Evolutionary conservation across 1,140 invertebrate genomes (phyloP), one percentile per base, ranked within the genome.

Genomic region (Drosophila pruinosa): DNA sequence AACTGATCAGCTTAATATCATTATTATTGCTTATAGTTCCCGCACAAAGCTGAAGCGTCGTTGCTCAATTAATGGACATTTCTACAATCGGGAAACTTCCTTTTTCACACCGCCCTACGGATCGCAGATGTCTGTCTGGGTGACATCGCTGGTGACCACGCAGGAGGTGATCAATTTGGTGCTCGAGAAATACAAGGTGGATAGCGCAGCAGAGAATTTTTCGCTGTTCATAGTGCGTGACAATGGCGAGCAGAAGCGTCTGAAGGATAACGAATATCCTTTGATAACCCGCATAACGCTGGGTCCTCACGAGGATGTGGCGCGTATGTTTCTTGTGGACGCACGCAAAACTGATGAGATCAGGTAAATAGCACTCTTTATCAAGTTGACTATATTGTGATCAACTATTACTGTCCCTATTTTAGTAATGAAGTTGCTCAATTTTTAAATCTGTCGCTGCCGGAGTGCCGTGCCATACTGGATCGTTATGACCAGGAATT

Each of bases 61-160:
- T 58, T 97, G 96, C 72, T 97, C 96, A 0, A 97, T 97, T 24
- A 97, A 97, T 91, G 96, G 96, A 1, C 96, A 97, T 90, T 97
- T 95, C 91, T 97, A 97, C 85, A 96, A 97, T 91, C 93, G 96
- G 53, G 96, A 97, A 92, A 97, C 96, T 0, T 96, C 95, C 85
- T 96, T 97, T 64, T 97, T 97, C 78, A 97, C 96, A 2, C 96
- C 96, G 0, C 96, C 96, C 0, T 94, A 96, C 81, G 96, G 96
- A 12, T 97, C 95, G 74, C 95, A 96, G 74, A 97, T 96, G 93
- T 96, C 95, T 70, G 96, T 97, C 0, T 97, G 95, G 94, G 95
- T 97, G 0, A 95, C 96, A 4, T 97, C 95, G 59, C 92, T 96
- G 57, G 95, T 97, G 26, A 96, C 94, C 68, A 95, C 95, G 15